phyloP scores from a whole-genome alignment of 2,797 vertebrate genomes.

The Smutsia temminckii region DNA sequence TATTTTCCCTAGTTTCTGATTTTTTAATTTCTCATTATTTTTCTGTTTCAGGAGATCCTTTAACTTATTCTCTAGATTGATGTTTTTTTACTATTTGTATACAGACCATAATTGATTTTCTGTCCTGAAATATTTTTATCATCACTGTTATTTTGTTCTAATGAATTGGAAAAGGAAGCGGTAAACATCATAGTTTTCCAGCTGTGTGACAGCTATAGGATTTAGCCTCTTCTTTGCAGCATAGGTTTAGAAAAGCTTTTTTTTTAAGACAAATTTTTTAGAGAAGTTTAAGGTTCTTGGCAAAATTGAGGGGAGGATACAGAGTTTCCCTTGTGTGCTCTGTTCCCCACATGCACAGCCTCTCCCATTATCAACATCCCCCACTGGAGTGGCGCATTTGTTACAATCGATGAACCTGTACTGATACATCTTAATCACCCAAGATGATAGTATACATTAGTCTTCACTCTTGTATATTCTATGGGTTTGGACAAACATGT shows the following conservation, averaged over 20 bases:
- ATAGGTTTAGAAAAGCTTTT: neutral
- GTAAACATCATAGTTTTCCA: neutral
- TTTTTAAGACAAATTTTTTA: neutral
- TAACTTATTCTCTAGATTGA: neutral
- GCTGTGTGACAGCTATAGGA: neutral
- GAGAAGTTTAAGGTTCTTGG: neutral
- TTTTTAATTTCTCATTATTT: neutral
- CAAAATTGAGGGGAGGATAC: neutral
- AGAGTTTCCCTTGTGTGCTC: neutral
- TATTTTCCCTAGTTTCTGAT: neutral
- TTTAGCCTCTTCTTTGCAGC: neutral
- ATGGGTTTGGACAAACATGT: neutral
- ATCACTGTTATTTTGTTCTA: conserved; percentile 2
- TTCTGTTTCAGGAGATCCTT: neutral
- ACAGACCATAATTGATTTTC: neutral
- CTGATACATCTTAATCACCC: neutral
- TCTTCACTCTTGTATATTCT: neutral
- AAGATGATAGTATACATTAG: neutral
- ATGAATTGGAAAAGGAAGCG: neutral
- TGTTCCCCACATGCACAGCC: neutral
- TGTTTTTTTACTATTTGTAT: neutral
- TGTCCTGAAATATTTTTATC: neutral
- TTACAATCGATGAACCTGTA: neutral
- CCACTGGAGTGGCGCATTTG: neutral
- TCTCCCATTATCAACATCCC: neutral